A percentile compares a stretch with the other conserved stretches of the same genome.
These are phyloP conservation scores for Geotrupes spiniger DNA, from an alignment of 2,888 invertebrate species.

Conservation along the genomic window DNA sequence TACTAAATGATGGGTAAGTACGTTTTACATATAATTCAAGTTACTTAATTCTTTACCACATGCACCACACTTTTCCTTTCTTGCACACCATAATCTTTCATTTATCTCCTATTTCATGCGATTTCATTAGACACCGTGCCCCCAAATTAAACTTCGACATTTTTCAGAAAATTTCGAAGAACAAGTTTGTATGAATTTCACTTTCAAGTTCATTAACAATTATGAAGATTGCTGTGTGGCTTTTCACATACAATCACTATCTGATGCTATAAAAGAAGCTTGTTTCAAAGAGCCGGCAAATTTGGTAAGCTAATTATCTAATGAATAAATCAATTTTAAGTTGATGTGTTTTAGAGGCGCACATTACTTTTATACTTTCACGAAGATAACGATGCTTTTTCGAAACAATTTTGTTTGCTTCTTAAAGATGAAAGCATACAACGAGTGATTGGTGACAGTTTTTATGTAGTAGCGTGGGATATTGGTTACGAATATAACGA, in stretches of 20 bases:
- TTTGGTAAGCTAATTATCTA: constrained; percentile 10
- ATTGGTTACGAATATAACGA: constrained; percentile 32
- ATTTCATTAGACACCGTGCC: no score
- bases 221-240: neutral
- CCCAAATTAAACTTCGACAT: no score
- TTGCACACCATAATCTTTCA: no score
- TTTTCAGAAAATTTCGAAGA: neutral
- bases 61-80: no score
- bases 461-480: constrained; percentile 40
- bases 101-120: no score
- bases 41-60: no score
- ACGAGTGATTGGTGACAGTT: constrained; percentile 30
- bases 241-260: neutral
- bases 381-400: constrained; percentile 34
- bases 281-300: neutral
- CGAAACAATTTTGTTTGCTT: constrained; percentile 32
- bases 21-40: no score
- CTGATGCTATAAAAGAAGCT: neutral
- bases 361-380: constrained; percentile 37
- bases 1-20: no score
- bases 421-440: constrained; percentile 29
- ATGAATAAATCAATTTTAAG: neutral
- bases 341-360: constrained; percentile 30
- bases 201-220: neutral
- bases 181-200: neutral